phyloP scores from a whole-genome alignment of 2,113 vertebrate species.

The Brachirus orientalis region DNA sequence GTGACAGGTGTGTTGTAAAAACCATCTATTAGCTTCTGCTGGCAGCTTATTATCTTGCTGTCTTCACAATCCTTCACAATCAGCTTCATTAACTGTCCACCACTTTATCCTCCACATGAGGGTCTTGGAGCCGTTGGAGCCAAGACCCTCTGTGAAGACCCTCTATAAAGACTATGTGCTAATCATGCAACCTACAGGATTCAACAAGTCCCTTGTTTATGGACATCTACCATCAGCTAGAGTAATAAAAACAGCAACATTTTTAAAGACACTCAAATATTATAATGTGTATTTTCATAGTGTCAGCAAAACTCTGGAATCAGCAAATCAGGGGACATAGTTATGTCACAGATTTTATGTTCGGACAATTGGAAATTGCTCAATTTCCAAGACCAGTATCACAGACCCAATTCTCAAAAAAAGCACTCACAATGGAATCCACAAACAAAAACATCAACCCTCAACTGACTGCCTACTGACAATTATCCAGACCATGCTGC shows the following conservation, averaged over 20 bases:
- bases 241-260: background rate
- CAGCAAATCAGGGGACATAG: too few species aligned
- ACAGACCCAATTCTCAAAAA: constrained; percentile 22
- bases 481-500: constrained; percentile 31
- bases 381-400: constrained; percentile 32
- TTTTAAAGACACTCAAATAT: background rate
- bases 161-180: background rate
- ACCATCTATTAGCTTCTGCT: too few species aligned
- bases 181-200: background rate
- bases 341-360: background rate
- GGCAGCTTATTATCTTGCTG: too few species aligned
- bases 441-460: constrained; percentile 33
- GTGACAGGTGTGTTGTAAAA: too few species aligned
- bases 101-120: too few species aligned
- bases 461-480: constrained; percentile 15
- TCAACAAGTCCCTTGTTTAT: constrained; percentile 13
- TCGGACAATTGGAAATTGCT: background rate
- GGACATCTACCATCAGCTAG: constrained; percentile 7
- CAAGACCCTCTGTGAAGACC: too few species aligned
- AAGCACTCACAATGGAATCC: constrained; percentile 13
- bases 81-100: too few species aligned
- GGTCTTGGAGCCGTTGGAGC: too few species aligned
- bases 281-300: background rate
- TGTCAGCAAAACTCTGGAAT: too few species aligned
- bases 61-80: too few species aligned